phyloP scores from a whole-genome alignment of 2,797 vertebrate genomes.

The Champsocephalus esox region DNA sequence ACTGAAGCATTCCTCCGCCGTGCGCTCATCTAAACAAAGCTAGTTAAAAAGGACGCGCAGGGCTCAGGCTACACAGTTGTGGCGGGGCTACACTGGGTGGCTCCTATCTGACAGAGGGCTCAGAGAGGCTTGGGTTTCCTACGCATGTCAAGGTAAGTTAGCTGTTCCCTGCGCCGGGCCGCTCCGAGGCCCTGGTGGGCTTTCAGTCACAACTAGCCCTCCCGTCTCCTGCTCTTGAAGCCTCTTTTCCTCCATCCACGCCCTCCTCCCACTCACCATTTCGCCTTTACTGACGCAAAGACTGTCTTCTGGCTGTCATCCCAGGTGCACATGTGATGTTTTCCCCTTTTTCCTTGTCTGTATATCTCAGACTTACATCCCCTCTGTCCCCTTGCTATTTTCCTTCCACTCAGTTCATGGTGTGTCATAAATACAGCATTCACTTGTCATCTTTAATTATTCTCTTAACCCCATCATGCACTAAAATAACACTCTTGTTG shows the following conservation, averaged over 20 bases:
- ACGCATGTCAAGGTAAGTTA: conserved; percentile 87
- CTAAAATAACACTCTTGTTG: conserved; percentile 31
- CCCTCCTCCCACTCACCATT: conserved; percentile 56
- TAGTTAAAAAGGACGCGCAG: conserved; percentile 81
- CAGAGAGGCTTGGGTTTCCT: conserved; percentile 82
- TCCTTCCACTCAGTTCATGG: conserved; percentile 57
- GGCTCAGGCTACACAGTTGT: conserved; percentile 69
- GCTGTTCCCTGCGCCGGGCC: conserved; percentile 64
- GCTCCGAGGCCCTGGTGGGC: conserved; percentile 80
- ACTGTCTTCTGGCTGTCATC: conserved; percentile 63
- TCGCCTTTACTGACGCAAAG: conserved; percentile 59
- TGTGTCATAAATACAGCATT: conserved; percentile 36
- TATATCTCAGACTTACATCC: conserved; percentile 47
- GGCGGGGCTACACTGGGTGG: conserved; percentile 81
- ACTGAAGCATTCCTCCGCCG: conserved; percentile 81
- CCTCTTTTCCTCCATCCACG: conserved; percentile 30
- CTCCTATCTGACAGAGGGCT: conserved; percentile 79
- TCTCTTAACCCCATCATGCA: conserved; percentile 18
- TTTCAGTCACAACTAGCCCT: conserved; percentile 78
- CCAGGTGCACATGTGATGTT: conserved; percentile 61
- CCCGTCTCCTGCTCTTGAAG: conserved; percentile 41
- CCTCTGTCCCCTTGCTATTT: conserved; percentile 31
- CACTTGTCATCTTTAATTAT: conserved; percentile 63
- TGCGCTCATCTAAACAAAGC: conserved; percentile 88
- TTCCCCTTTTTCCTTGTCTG: conserved; percentile 43